These are phyloP conservation scores for Microcebus griseorufus DNA, from an alignment of 2,113 vertebrate species.

Conservation along the genomic window DNA sequence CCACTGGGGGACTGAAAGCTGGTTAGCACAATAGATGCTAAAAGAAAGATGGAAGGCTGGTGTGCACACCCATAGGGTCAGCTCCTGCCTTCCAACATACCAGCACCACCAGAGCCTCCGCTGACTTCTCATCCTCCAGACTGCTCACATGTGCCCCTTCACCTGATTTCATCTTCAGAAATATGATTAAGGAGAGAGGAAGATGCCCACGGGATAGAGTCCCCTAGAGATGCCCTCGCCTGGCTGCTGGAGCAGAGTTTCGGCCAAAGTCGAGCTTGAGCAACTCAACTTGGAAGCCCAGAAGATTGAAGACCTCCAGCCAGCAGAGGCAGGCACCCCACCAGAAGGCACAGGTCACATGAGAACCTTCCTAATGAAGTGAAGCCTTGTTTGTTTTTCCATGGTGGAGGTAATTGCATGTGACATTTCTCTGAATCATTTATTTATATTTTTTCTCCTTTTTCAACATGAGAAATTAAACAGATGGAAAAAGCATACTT, in stretches of 20 bases:
- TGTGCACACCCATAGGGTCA: neutral
- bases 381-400: conserved; percentile 59
- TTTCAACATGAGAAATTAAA: conserved; percentile 71
- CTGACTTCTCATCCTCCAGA: neutral
- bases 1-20: fast-evolving
- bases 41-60: no score
- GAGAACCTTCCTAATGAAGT: conserved; percentile 42
- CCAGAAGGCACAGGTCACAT: neutral
- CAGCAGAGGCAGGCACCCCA: neutral
- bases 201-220: neutral
- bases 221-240: neutral
- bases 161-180: neutral
- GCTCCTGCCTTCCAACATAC: neutral
- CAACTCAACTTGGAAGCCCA: conserved; percentile 44
- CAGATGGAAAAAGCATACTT: conserved; percentile 63
- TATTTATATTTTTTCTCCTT: conserved; percentile 66
- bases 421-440: conserved; percentile 66
- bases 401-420: conserved; percentile 53
- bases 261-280: neutral
- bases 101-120: neutral
- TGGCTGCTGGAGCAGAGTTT: neutral
- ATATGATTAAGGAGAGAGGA: neutral
- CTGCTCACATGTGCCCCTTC: neutral
- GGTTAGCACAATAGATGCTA: neutral
- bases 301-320: conserved; percentile 18